Conservation (phyloP, 2,113 vertebrate species). For the Hucho hucho region DNA sequence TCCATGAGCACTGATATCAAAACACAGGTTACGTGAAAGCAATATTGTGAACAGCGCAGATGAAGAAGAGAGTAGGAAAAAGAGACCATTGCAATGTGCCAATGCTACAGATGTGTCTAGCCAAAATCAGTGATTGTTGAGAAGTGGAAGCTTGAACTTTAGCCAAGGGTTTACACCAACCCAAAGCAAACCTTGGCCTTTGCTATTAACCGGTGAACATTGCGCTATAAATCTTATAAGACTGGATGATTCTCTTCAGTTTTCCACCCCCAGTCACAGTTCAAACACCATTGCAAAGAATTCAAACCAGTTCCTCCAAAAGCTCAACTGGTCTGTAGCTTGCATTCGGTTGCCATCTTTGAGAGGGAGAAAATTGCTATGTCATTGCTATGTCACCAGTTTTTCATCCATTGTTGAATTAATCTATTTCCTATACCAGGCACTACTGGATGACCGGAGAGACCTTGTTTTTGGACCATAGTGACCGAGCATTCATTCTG, state of each 20-base stretch:
- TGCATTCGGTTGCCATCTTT: too few species aligned
- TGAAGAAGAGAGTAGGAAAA: not conserved
- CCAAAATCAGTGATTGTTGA: not conserved
- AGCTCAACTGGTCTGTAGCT: too few species aligned
- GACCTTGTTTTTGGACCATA: not conserved
- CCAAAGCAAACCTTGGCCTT: not conserved
- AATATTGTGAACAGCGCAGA: not conserved
- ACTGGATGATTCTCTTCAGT: too few species aligned
- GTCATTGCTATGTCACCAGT: too few species aligned
- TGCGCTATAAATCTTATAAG: too few species aligned
- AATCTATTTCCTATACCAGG: not conserved
- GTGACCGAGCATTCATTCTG: not conserved
- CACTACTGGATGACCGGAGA: not conserved
- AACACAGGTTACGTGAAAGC: too few species aligned
- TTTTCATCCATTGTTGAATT: not conserved
- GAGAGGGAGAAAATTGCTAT: too few species aligned
- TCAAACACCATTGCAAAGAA: too few species aligned
- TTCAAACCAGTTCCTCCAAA: too few species aligned
- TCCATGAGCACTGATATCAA: too few species aligned
- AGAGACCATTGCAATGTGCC: not conserved
- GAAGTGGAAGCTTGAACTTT: not conserved
- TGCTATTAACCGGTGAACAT: too few species aligned
- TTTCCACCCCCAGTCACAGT: too few species aligned
- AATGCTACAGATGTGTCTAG: not conserved
- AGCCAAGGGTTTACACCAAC: not conserved